These are phyloP conservation scores for Crocallis elinguaria DNA, from an alignment of 2,888 invertebrate genomes.

Conservation along the genomic window DNA sequence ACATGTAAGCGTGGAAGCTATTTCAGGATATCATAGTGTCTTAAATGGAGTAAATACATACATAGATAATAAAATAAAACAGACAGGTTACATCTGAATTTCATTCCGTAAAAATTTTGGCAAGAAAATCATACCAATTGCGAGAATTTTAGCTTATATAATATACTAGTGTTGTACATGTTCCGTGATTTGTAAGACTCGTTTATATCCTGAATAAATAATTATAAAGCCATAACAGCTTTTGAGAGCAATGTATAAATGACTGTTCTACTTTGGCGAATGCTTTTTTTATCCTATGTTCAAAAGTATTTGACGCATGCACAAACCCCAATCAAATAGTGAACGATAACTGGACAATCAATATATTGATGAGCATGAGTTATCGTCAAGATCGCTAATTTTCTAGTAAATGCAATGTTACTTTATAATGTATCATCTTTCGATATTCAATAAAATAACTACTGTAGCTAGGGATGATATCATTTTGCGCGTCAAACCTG, in stretches of 20 bases:
- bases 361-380: constrained; percentile 36
- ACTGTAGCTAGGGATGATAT: constrained; percentile 51
- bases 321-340: constrained; percentile 48
- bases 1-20: constrained; percentile 33
- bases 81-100: constrained; percentile 9
- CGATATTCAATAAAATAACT: constrained; percentile 40
- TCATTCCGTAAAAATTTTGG: not conserved
- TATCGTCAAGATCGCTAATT: constrained; percentile 31
- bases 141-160: not conserved
- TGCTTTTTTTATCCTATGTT: constrained; percentile 29
- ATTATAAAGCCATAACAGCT: constrained; percentile 29
- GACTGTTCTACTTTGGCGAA: constrained; percentile 29
- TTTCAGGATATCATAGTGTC: constrained; percentile 43
- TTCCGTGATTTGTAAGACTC: constrained; percentile 24
- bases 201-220: constrained; percentile 39
- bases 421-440: constrained; percentile 15
- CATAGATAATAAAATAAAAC: not conserved
- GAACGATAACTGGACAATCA: constrained; percentile 31
- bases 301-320: constrained; percentile 54
- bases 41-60: constrained; percentile 22
- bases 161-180: not conserved
- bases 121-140: not conserved
- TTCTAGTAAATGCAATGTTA: constrained; percentile 30
- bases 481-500: constrained; percentile 75
- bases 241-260: constrained; percentile 28